Evolutionary conservation across 2,888 invertebrate species (phyloP).

Genomic region (Monoplex corrugatus): DNA sequence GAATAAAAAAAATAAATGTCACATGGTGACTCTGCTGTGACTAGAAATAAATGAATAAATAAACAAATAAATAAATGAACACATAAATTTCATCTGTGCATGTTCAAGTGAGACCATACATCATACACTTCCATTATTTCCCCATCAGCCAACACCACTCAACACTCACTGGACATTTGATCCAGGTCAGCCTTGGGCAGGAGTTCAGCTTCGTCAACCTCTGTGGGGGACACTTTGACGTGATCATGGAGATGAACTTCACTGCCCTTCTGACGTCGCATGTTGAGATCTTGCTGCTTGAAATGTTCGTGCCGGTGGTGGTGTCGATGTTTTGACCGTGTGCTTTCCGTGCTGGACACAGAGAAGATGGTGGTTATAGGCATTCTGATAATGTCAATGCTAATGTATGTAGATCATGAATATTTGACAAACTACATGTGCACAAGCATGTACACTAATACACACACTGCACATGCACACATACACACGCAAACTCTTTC

Average conservation of each 20-base stretch:
- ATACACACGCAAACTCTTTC: not conserved
- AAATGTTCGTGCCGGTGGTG: constrained; percentile 70
- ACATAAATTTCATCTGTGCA: not conserved
- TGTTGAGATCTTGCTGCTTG: constrained; percentile 68
- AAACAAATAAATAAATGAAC: too few species aligned
- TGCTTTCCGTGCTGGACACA: constrained; percentile 53
- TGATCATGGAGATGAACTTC: constrained; percentile 69
- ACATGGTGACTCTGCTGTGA: too few species aligned
- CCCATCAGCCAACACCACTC: not conserved
- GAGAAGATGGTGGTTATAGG: not conserved
- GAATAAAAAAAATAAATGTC: too few species aligned
- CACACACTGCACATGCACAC: not conserved
- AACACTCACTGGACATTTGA: constrained; percentile 86
- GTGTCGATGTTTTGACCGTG: constrained; percentile 52
- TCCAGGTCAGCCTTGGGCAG: constrained; percentile 91
- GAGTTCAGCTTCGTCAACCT: constrained; percentile 87
- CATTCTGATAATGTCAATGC: not conserved
- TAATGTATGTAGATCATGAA: not conserved
- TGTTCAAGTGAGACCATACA: not conserved
- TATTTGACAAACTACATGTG: not conserved
- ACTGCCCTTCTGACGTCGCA: constrained; percentile 75
- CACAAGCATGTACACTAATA: not conserved
- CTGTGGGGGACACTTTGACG: constrained; percentile 73
- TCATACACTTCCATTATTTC: too few species aligned
- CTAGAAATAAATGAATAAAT: too few species aligned